These are phyloP conservation scores for Astropecten irregularis DNA, from an alignment of 53 echinoderm and acorn worm genomes.

Conservation along the genomic window DNA sequence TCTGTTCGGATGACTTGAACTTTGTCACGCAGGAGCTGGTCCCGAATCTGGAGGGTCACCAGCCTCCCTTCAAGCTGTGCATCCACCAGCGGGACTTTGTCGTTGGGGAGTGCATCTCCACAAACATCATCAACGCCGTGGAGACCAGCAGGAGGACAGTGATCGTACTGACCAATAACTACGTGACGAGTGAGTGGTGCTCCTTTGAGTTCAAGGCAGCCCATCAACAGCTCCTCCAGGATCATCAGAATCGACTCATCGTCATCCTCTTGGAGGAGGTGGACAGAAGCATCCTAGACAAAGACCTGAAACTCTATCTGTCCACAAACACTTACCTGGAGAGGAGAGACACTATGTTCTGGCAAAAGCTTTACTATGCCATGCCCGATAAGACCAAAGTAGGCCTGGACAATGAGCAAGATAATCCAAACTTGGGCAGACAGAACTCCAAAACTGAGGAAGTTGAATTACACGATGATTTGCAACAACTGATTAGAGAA, in stretches of 20 bases:
- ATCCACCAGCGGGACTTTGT: constrained; percentile 77
- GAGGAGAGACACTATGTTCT: constrained; percentile 63
- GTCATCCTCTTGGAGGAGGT: constrained; percentile 65
- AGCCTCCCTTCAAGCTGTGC: constrained; percentile 51
- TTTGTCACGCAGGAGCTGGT: constrained; percentile 65
- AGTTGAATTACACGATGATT: constrained; percentile 15
- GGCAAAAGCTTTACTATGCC: constrained; percentile 66
- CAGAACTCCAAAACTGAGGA: not conserved
- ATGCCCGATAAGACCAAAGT: constrained; percentile 53
- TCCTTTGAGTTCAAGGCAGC: constrained; percentile 73
- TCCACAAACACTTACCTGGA: constrained; percentile 73
- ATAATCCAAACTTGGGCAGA: not conserved
- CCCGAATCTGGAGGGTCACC: constrained; percentile 55
- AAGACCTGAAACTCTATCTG: constrained; percentile 70
- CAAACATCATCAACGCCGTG: constrained; percentile 70
- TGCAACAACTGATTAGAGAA: not conserved
- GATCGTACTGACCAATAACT: constrained; percentile 68
- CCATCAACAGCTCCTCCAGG: constrained; percentile 66
- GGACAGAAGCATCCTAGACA: constrained; percentile 41
- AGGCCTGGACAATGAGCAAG: not conserved
- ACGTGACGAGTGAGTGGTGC: constrained; percentile 78
- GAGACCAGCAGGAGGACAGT: constrained; percentile 65
- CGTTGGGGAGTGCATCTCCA: constrained; percentile 73
- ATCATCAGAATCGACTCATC: constrained; percentile 49
- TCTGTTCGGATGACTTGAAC: constrained; percentile 64